Evolutionary conservation across 35 echinoderm and acorn worm genomes (phyloP).

Genomic region (Chiridota heheva): DNA sequence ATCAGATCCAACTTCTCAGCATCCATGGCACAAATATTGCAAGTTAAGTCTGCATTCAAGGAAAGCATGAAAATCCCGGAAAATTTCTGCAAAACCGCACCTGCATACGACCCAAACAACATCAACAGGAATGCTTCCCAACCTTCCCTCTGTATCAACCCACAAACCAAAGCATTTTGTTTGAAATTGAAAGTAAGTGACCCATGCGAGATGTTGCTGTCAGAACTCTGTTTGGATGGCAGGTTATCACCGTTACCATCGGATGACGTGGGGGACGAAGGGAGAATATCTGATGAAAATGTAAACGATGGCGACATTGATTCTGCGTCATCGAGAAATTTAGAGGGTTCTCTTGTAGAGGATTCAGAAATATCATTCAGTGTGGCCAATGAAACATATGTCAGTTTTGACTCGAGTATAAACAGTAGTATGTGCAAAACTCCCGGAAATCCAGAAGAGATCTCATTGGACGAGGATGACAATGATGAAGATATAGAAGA

Average conservation of each 20-base stretch:
- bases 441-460: conserved; percentile 74
- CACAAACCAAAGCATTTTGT: conserved; percentile 81
- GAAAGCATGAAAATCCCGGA: conserved; percentile 72
- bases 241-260: conserved; percentile 32
- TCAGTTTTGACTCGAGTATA: conserved; percentile 53
- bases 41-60: conserved; percentile 51
- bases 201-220: conserved; percentile 47
- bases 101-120: conserved; percentile 69
- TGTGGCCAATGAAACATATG: conserved; percentile 55
- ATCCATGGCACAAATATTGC: conserved; percentile 49
- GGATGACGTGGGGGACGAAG: conserved; percentile 59
- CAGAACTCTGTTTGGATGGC: neutral
- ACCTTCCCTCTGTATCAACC: conserved; percentile 63
- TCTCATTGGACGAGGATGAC: conserved; percentile 62
- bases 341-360: conserved; percentile 56
- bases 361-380: conserved; percentile 41
- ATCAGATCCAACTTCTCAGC: conserved; percentile 25
- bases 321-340: conserved; percentile 59
- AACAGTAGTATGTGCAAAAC: conserved; percentile 45
- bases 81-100: conserved; percentile 77
- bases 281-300: conserved; percentile 13
- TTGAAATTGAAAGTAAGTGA: conserved; percentile 62
- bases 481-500: conserved; percentile 55
- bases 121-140: conserved; percentile 40
- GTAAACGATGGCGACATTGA: conserved; percentile 55